These are phyloP conservation scores for Pitangus sulphuratus DNA, from an alignment of 2,797 vertebrate species.

Conservation along the genomic window DNA sequence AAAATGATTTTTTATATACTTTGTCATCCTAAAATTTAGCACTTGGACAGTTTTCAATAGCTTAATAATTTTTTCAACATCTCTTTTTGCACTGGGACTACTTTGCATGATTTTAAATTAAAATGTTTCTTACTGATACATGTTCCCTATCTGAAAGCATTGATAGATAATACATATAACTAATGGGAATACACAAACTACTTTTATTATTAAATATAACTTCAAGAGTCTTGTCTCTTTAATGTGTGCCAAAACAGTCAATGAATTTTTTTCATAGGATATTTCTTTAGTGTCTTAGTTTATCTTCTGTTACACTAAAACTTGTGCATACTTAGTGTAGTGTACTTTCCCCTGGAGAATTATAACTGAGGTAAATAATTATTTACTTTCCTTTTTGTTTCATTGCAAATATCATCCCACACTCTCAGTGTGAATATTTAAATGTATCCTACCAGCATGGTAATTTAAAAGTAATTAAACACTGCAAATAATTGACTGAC, in stretches of 20 bases:
- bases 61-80: conserved; percentile 4
- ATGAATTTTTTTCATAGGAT: not conserved
- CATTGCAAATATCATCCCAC: not conserved
- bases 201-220: not conserved
- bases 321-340: not conserved
- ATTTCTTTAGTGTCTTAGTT: not conserved
- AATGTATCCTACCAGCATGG: not conserved
- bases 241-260: not conserved
- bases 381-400: not conserved
- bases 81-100: not conserved
- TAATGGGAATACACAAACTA: not conserved
- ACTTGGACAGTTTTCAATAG: not conserved
- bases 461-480: conserved; percentile 26
- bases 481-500: not conserved
- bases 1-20: not conserved
- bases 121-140: not conserved
- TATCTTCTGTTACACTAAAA: not conserved
- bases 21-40: not conserved
- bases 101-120: not conserved
- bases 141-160: not conserved
- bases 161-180: not conserved
- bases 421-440: not conserved
- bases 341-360: not conserved
- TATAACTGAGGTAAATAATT: not conserved
- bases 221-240: not conserved